Evolutionary conservation across 2,113 vertebrate genomes (phyloP).

Genomic region (Dasyornis broadbenti): DNA sequence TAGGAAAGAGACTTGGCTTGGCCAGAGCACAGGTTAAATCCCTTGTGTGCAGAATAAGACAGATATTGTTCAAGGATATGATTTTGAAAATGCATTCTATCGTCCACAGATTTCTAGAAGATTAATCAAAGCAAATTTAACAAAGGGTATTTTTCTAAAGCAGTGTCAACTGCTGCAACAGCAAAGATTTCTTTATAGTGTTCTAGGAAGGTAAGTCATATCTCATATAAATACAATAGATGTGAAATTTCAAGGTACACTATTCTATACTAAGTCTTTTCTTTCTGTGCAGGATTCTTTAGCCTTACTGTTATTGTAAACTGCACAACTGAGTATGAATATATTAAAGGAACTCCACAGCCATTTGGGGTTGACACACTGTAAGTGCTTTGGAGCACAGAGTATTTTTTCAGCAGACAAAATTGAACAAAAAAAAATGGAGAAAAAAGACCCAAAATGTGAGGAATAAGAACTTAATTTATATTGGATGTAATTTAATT

Average conservation of each 20-base stretch:
- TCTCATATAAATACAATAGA: background rate
- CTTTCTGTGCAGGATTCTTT: background rate
- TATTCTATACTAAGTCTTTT: background rate
- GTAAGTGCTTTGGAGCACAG: background rate
- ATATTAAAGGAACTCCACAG: background rate
- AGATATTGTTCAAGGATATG: background rate
- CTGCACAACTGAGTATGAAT: background rate
- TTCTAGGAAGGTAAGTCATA: background rate
- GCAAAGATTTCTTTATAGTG: background rate
- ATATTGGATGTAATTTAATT: background rate
- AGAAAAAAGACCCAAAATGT: rapidly evolving
- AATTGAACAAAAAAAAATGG: background rate
- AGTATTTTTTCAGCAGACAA: background rate
- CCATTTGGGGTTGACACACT: background rate
- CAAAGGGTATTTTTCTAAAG: background rate
- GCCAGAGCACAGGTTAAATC: background rate
- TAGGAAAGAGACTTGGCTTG: background rate
- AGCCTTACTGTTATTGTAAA: background rate
- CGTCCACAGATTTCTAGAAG: background rate
- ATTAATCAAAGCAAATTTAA: background rate
- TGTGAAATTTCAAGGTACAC: background rate
- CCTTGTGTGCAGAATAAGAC: background rate
- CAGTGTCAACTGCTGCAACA: background rate
- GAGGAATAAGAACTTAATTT: background rate
- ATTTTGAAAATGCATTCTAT: background rate